phyloP scores from a whole-genome alignment of 2,888 invertebrate genomes.

The Antheraea yamamai region DNA sequence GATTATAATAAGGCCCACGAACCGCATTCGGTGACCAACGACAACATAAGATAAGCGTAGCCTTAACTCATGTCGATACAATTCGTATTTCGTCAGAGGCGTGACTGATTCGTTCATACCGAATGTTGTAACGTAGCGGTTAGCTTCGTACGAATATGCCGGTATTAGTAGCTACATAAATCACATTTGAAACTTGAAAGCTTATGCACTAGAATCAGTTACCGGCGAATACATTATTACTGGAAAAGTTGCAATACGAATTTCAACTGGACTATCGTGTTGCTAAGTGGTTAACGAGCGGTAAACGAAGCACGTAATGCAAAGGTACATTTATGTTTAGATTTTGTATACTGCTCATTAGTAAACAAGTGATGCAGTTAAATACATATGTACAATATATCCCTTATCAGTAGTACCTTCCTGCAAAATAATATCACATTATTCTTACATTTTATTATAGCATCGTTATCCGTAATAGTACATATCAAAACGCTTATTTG shows the following conservation, averaged over 20 bases:
- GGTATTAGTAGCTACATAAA: neutral
- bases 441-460: neutral
- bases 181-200: constrained; percentile 4
- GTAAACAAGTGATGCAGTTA: constrained; percentile 29
- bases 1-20: constrained; percentile 75
- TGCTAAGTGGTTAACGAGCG: constrained; percentile 28
- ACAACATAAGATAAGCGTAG: constrained; percentile 41
- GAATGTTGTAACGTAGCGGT: constrained; percentile 56
- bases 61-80: constrained; percentile 51
- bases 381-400: neutral
- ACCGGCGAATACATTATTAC: constrained; percentile 45
- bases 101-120: constrained; percentile 51
- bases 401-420: neutral
- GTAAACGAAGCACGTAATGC: constrained; percentile 36
- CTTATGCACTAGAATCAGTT: constrained; percentile 3
- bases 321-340: constrained; percentile 30
- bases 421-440: neutral
- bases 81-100: constrained; percentile 53
- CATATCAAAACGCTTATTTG: too few relatives aligned
- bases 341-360: constrained; percentile 38
- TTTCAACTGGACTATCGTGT: constrained; percentile 32
- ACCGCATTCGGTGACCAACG: constrained; percentile 64
- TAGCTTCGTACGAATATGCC: constrained; percentile 30
- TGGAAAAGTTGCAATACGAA: constrained; percentile 35
- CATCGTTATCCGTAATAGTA: too few relatives aligned